Base-by-base conservation (phyloP, 64 coral and sea anemone species). In the Montipora cactus region DNA sequence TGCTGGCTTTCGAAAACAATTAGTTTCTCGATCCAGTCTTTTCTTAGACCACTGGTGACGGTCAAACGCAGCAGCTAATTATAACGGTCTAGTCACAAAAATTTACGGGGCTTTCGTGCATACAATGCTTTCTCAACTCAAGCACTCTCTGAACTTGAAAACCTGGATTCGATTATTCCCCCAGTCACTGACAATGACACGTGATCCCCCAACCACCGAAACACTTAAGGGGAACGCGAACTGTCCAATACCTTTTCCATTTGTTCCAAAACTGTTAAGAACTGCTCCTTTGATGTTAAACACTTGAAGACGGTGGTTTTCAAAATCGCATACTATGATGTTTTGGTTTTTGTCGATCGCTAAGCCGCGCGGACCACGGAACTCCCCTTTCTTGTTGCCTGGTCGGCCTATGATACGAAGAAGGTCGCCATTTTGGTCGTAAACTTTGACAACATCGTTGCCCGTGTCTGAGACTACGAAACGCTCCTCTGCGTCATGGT, bases 321-420 rank as follows among this genome's bases (percentile, higher is more conserved):
- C 92, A 49, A 93, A 93, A 57, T 93, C 92, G n/a, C 92, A 93
- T 4, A 93, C 92, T 51, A 93, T 93, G 14, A 93, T 78, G 8
- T 87, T 72, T 67, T 88, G 73, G 7, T 88, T 67, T 6, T 88
- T 93, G 68, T 93, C 92, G 11, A 93, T 82, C 1, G 59, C 84
- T 11, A 93, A 46, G 4, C 92, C 92, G 8, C 92, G 82, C 49
- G 92, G 92, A 37, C 92, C 87, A 52, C 57, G 88, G 11, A 93
- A 82, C 23, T 93, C 92, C 14, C 92, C 92, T 71, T 93, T 93
- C 84, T 93, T 93, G 67, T 80, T 59, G 4, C 92, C 92, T 4
- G 84, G 83, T 78, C 37, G 79, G 7, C 92, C 92, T 28, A 93
- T 88, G 6, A 78, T 93, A 11, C 84, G 46, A 13, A 93, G 49